A percentile compares a stretch with the other conserved stretches of the same genome.
phyloP scores from a whole-genome alignment of 2,113 vertebrate species.

The Epinephelus lanceolatus region DNA sequence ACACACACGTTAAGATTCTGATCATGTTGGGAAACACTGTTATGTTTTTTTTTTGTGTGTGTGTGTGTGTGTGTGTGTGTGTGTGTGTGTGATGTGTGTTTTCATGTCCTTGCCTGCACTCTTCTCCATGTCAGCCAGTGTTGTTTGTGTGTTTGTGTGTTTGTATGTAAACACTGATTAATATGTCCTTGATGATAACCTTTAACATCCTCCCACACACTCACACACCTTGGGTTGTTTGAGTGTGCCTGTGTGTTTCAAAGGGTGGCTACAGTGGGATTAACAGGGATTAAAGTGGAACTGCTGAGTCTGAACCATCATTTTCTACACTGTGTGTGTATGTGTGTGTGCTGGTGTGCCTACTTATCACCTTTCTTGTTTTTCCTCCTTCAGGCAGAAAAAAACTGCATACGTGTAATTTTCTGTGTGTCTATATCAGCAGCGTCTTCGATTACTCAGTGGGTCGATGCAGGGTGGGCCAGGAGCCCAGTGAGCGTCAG shows the following conservation, averaged over 20 bases:
- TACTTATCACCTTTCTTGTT: slow-evolving; percentile 28
- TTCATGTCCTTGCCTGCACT: background rate
- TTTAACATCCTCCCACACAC: slow-evolving; percentile 4
- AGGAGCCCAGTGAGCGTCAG: slow-evolving; percentile 38
- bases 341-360: background rate
- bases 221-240: slow-evolving; percentile 6
- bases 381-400: slow-evolving; percentile 33
- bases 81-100: background rate
- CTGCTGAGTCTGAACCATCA: slow-evolving; percentile 55
- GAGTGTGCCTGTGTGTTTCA: slow-evolving; percentile 31
- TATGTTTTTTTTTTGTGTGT: background rate
- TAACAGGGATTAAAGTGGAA: slow-evolving; percentile 57
- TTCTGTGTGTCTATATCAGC: slow-evolving; percentile 21
- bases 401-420: slow-evolving; percentile 25
- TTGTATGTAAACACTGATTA: slow-evolving; percentile 14
- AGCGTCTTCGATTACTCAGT: slow-evolving; percentile 47
- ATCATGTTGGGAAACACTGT: slow-evolving; percentile 17
- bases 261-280: slow-evolving; percentile 50
- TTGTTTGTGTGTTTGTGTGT: background rate
- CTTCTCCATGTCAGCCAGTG: background rate
- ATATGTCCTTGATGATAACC: slow-evolving; percentile 48
- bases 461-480: slow-evolving; percentile 42
- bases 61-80: background rate
- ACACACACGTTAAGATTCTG: background rate
- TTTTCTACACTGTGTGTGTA: slow-evolving; percentile 10